phyloP scores from a whole-genome alignment of 2,797 vertebrate species.

The Myoxocephalus aenaeus region DNA sequence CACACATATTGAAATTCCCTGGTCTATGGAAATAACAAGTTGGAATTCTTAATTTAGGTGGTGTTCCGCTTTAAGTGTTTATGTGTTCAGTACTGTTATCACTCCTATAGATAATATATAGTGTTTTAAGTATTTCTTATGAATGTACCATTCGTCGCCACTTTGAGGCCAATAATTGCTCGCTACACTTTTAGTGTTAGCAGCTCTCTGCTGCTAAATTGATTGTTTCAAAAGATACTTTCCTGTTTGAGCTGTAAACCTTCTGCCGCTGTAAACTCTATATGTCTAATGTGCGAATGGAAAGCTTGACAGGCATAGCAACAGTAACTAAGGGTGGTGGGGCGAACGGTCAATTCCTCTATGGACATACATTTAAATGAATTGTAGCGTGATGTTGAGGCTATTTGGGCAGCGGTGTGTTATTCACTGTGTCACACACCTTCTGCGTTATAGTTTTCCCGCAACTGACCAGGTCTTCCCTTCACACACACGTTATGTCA shows the following conservation, averaged over 20 bases:
- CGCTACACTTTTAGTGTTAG: no score
- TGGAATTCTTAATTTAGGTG: background rate
- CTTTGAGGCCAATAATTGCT: no score
- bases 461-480: background rate
- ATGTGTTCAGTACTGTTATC: background rate
- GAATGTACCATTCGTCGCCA: no score
- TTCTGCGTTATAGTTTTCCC: background rate
- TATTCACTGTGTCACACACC: background rate
- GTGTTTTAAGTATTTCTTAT: background rate
- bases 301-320: background rate
- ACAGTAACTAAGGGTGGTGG: background rate
- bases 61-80: background rate
- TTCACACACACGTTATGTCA: background rate
- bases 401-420: background rate
- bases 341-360: background rate
- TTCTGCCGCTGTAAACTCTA: background rate
- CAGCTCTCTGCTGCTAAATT: no score
- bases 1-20: background rate
- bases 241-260: background rate
- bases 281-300: conserved; percentile 1
- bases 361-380: background rate
- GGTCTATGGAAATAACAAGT: background rate
- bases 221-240: background rate
- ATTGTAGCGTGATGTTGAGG: background rate
- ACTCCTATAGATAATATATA: background rate